A percentile compares a stretch with the other conserved stretches of the same genome.
Evolutionary conservation across 37 sponge, comb jelly and placozoan species (phyloP).

Genomic region (Oscarella lobularis): DNA sequence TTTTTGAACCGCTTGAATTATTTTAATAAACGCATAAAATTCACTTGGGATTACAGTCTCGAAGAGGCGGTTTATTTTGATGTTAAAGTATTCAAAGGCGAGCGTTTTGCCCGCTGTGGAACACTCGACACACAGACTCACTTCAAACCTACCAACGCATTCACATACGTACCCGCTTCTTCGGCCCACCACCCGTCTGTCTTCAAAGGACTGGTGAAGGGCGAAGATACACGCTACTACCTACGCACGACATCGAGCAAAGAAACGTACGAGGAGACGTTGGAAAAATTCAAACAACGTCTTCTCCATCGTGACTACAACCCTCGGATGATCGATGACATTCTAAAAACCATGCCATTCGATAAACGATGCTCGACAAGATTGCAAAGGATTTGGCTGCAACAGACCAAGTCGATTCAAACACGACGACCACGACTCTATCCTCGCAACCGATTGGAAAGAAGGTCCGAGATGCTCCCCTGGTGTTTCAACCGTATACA

Average conservation of each 20-base stretch:
- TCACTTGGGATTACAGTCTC: conserved; percentile 9
- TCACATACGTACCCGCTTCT: not conserved
- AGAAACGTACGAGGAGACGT: too few relatives aligned
- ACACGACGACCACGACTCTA: too few relatives aligned
- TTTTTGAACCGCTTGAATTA: not conserved
- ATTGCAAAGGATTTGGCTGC: too few relatives aligned
- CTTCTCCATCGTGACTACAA: too few relatives aligned
- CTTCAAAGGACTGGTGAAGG: conserved; percentile 3
- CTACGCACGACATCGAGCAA: conserved; percentile 11
- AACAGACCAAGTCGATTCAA: too few relatives aligned
- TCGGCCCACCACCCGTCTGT: conserved; percentile 9
- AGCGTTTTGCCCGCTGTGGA: not conserved
- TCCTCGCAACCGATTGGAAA: too few relatives aligned
- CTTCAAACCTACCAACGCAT: conserved; percentile 11
- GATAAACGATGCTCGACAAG: too few relatives aligned
- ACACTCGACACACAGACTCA: conserved; percentile 8
- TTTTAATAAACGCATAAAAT: conserved; percentile 8
- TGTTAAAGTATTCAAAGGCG: conserved; percentile 5
- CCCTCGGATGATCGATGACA: too few relatives aligned
- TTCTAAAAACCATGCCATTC: too few relatives aligned
- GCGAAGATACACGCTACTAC: conserved; percentile 6
- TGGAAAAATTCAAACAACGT: too few relatives aligned
- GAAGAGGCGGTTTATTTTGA: conserved; percentile 8
- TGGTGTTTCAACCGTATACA: too few relatives aligned
- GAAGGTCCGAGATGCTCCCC: too few relatives aligned